phyloP scores from a whole-genome alignment of 2,113 vertebrate genomes.

The Proterorhinus semilunaris region DNA sequence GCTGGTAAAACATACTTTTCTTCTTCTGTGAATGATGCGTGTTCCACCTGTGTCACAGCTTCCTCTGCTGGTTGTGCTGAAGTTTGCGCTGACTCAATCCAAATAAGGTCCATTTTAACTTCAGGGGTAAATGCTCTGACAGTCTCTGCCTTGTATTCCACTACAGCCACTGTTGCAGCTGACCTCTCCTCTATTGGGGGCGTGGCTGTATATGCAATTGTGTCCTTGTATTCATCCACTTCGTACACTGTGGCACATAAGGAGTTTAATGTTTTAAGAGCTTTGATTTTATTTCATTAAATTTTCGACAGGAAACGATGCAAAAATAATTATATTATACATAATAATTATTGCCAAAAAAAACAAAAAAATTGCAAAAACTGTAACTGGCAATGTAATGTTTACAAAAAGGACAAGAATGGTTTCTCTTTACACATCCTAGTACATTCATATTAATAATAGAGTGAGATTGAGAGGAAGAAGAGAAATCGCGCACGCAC shows the following conservation, averaged over 20 bases:
- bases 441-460: too few relatives aligned
- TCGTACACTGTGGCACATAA: slow-evolving; percentile 51
- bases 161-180: slow-evolving; percentile 43
- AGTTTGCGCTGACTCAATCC: slow-evolving; percentile 13
- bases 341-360: too few relatives aligned
- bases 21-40: slow-evolving; percentile 11
- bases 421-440: too few relatives aligned
- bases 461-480: too few relatives aligned
- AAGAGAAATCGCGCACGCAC: too few relatives aligned
- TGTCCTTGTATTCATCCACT: slow-evolving; percentile 24
- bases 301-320: too few relatives aligned
- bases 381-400: too few relatives aligned
- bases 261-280: neutral
- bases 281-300: too few relatives aligned
- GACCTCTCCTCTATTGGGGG: slow-evolving; percentile 21
- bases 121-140: slow-evolving; percentile 50
- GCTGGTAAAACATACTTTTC: slow-evolving; percentile 17
- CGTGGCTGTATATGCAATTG: neutral
- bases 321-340: too few relatives aligned
- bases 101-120: slow-evolving; percentile 25
- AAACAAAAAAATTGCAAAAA: too few relatives aligned
- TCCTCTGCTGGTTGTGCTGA: slow-evolving; percentile 13
- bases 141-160: slow-evolving; percentile 46
- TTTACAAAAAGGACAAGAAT: too few relatives aligned
- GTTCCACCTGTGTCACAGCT: slow-evolving; percentile 29